Evolutionary conservation across 2,113 vertebrate species (phyloP), one percentile per base, ranked within the genome.

Genomic region (Alectura lathami): DNA sequence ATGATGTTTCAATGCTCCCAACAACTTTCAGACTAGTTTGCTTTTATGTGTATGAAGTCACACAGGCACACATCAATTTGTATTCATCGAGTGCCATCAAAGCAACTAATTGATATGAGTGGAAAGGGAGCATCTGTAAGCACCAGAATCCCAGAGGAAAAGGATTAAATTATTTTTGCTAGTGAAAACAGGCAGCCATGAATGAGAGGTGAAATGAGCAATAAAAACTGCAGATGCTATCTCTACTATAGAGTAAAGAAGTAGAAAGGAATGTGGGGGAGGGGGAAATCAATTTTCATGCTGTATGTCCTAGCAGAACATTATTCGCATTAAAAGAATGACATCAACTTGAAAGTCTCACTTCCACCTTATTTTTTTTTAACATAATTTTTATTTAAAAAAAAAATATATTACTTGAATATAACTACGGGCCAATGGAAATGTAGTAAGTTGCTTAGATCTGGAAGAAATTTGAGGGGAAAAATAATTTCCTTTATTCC

Each of bases 271-370:
- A 86, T 51, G 23, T 20, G 16, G 36, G 47, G 51, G 34, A 76
- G 20, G 26, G 42, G 53, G 3, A 6, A 91, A 96, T 95, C 86
- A 93, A 85, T 76, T 88, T 89, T 86, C 85, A 80, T 93, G 93
- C 90, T 84, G 36, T 73, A 32, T 82, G 86, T 72, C 22, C 34
- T 91, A 84, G 29, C 48, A 93, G 79, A 95, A 87, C 74, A 92
- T 94, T 69, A 83, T 70, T 94, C 20, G 60, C 89, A 94, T 90
- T 86, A 81, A 96, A 95, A 93, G 68, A 96, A 91, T 32, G 86
- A 18, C 94, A 96, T 66, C 94, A 96, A 91, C 95, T 91, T 96
- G 91, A 75, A 96, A 88, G 72, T 81, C 89, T 93, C 86, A 88
- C 16, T 85, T 45, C 32, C 45, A 70, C 16, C 6, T 59, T 64